Evolutionary conservation across 2,888 invertebrate genomes (phyloP), one percentile per base, ranked within the genome.

Genomic region (Thelaira solivaga): DNA sequence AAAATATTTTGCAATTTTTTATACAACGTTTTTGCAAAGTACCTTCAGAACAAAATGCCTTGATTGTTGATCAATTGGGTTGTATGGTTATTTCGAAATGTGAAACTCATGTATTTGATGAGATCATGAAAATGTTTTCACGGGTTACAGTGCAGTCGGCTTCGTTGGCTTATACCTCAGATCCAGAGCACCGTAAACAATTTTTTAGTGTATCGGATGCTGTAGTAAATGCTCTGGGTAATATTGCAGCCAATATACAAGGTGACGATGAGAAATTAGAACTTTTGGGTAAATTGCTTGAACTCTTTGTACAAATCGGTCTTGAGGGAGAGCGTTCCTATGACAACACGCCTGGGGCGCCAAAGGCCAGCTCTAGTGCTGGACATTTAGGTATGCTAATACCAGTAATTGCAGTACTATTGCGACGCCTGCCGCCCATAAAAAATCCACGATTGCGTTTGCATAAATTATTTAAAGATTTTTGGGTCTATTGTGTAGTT

Each of bases 401-500:
- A 88, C 99, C 99, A 0, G 98, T 99, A 6, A 98, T 99, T 83
- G 98, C 99, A 43, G 95, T 96, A 22, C 89, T 89, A 39, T 92
- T 99, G 59, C 92, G 95, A 81, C 92, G 97, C 51, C 90, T 99
- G 83, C 96, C 97, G 0, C 94, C 95, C 0, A 97, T 99, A 80
- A 93, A 93, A 83, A 94, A 96, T 83, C 97, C 99, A 0, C 95
- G 96, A 82, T 95, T 96, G 0, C 91, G 99, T 5, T 91, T 99
- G 39, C 95, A 97, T 86, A 99, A 99, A 88, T 90, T 99, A n/a
- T 99, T 99, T 89, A 93, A 97, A 84, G 99, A 99, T 89, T 99
- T 99, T 88, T 99, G 99, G 99, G 91, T 99, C 47, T 99, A 99
- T 88, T 99, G 98, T 88, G 97, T 99, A 1, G 96, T 99, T 3